Base-by-base conservation (phyloP, 23 tunicate species). In the Trididemnum clinides region DNA sequence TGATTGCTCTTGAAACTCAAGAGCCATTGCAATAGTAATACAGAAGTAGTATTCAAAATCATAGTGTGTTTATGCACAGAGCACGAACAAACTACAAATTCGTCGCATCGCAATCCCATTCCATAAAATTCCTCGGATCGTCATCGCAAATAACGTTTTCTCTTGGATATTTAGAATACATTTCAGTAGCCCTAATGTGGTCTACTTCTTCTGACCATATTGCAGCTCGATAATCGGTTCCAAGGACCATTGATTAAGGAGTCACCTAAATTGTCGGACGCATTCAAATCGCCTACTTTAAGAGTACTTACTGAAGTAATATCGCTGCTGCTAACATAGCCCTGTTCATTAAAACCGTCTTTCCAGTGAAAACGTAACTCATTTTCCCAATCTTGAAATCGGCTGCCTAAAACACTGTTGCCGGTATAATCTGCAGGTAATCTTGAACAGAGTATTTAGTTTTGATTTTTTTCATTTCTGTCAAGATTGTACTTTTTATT, bases 21-120 rank as follows among this genome's bases (percentile, higher is more conserved):
- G n/a, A n/a, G n/a, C n/a, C n/a, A n/a, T n/a, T n/a, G n/a, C n/a
- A n/a, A n/a, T n/a, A n/a, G n/a, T n/a, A n/a, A n/a, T n/a, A n/a
- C n/a, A n/a, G n/a, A n/a, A n/a, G n/a, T n/a, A n/a, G n/a, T n/a
- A n/a, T n/a, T n/a, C n/a, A n/a, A n/a, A n/a, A n/a, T n/a, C n/a
- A n/a, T n/a, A n/a, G n/a, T n/a, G n/a, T n/a, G n/a, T n/a, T n/a
- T n/a, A n/a, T n/a, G n/a, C n/a, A n/a, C n/a, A n/a, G n/a, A n/a
- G n/a, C n/a, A n/a, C n/a, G n/a, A n/a, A n/a, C 54, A 44, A 7
- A 32, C 38, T 58, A 89, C 29, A 89, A 64, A 66, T 89, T 88
- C 7, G 94, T 89, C 66, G 84, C 94, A 29, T 89, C 94, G 51
- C 94, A 89, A 28, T 89, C 94, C 94, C 94, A 89, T 7, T 63